Base-by-base conservation (phyloP, 2,797 vertebrate species). In the Tokudaia tokunoshimensis region DNA sequence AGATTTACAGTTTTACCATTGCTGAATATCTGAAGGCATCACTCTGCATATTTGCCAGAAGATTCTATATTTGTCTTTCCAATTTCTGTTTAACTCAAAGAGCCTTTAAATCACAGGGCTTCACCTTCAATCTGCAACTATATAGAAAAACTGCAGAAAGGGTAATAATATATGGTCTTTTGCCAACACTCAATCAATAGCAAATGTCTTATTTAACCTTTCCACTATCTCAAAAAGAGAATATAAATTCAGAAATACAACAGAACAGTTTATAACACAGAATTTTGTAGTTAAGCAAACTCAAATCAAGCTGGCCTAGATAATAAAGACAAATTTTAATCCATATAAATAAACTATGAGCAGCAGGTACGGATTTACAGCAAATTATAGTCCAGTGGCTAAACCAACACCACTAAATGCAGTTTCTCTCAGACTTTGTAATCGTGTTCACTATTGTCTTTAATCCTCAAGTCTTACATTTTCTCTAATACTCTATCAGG, bases 311-410 rank as follows among this genome's bases (percentile, higher is more conserved):
- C 2, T 76, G 19, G 3, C n/a, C 59, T 61, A 92, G 76, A 41
- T 0, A 59, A 22, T 37, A 93, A 52, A 12, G 47, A 92, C 7
- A 97, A 70, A 50, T 86, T 95, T 91, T 89, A 67, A 79, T 59
- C 61, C 26, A 90, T 3, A 70, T 31, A 59, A 93, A 82, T 55
- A 75, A 87, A 87, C 70, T 24, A 82, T 24, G 3, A 83, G 41
- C 34, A n/a, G 14, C 55, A 89, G 3, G 9, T 74, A 61, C 61
- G 19, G n/a, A 90, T 86, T 87, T 90, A 37, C 6, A 41, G 15
- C 12, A 82, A 79, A 2, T 44, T 63, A 2, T 44, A 63, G 59
- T 65, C 74, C 55, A 86, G 11, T 74, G 47, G 22, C 19, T 94
- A 59, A 84, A 55, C 31, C 70, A 74, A 65, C 29, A 82, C 15